These are phyloP conservation scores for Apostichopus parvimensis DNA, from an alignment of 35 echinoderm and acorn worm species.

Conservation along the genomic window DNA sequence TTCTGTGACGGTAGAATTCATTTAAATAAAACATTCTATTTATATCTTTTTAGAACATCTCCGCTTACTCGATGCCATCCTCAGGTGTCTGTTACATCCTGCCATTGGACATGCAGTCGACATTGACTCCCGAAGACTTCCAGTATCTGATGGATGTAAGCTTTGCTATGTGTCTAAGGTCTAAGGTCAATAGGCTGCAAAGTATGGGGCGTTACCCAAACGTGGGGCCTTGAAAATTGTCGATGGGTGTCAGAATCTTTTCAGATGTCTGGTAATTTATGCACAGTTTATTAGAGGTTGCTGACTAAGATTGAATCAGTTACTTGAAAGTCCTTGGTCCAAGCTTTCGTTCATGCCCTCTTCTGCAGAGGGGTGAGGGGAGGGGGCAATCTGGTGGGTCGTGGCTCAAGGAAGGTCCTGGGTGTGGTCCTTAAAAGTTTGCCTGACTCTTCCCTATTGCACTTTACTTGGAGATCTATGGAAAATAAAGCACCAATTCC, in stretches of 20 bases:
- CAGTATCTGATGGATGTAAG: conserved; percentile 18
- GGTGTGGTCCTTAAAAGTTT: too few species aligned
- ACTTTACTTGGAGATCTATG: too few species aligned
- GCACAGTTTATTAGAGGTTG: not conserved
- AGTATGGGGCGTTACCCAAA: not conserved
- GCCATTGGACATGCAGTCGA: not conserved
- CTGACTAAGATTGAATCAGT: not conserved
- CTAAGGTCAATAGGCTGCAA: not conserved
- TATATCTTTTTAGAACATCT: not conserved
- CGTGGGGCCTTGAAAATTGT: not conserved
- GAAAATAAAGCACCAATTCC: too few species aligned
- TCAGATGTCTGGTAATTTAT: not conserved
- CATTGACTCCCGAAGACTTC: not conserved
- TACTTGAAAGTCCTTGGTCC: too few species aligned
- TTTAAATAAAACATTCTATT: not conserved
- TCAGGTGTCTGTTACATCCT: not conserved
- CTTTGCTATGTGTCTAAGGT: not conserved
- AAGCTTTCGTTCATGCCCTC: too few species aligned
- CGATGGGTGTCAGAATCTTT: not conserved
- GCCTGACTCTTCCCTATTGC: too few species aligned
- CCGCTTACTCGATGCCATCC: not conserved
- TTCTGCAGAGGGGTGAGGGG: too few species aligned
- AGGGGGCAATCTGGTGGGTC: too few species aligned
- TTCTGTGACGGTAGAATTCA: too few species aligned
- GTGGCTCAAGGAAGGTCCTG: too few species aligned